Conservation (phyloP, 2,113 vertebrate genomes). For the Dendropsophus ebraccatus region DNA sequence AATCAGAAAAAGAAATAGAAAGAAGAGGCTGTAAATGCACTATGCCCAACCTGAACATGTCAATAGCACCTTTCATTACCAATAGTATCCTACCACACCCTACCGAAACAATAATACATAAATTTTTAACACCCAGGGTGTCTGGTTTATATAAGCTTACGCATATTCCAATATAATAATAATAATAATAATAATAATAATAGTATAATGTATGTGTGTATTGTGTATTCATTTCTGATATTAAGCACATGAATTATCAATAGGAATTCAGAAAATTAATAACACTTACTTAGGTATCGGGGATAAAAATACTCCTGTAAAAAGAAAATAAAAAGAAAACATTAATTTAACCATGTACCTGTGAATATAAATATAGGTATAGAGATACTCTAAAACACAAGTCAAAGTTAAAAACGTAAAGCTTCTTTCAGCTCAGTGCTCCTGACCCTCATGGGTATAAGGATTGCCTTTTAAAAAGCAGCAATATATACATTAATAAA, state of each 20-base stretch:
- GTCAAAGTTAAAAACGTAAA: too few species aligned
- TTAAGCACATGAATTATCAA: background rate
- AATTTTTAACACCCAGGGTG: background rate
- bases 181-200: too few species aligned
- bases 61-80: background rate
- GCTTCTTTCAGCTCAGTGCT: too few species aligned
- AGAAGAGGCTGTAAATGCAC: background rate
- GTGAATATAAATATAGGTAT: background rate
- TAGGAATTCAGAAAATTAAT: background rate
- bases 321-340: conserved; percentile 30
- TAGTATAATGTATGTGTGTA: too few species aligned
- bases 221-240: background rate
- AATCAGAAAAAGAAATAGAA: too few species aligned
- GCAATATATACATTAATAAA: too few species aligned
- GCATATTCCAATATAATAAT: too few species aligned
- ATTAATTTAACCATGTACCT: background rate
- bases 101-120: background rate
- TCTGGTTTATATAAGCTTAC: background rate
- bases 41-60: background rate
- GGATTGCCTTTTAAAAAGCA: background rate
- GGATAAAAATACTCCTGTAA: conserved; percentile 95
- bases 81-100: background rate
- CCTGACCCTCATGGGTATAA: background rate
- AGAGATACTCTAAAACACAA: background rate
- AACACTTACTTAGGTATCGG: conserved; percentile 88